Base-by-base conservation (phyloP, 2,888 invertebrate species). In the Tyria jacobaeae region DNA sequence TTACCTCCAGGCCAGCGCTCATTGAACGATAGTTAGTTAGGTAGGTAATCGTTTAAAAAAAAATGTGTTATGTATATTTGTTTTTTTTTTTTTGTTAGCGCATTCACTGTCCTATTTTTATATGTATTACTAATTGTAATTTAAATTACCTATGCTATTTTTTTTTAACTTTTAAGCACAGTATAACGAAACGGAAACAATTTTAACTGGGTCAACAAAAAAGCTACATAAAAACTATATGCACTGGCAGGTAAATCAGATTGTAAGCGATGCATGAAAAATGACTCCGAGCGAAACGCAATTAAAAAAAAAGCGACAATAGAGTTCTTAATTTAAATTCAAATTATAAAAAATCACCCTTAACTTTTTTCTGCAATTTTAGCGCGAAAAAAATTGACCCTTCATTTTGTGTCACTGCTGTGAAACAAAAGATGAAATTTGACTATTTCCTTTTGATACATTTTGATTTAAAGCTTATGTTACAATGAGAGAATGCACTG, bases 261-360 rank as follows among this genome's bases (percentile, higher is more conserved):
- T 89, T 89, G 79, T 84, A 86, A 87, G 88, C 91, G 93, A 94
- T 92, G 93, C 93, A 92, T 94, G 93, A 93, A 92, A 93, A 94
- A 94, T 94, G 91, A 93, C 90, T 91, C 90, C 83, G 64, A 64
- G 70, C 79, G 70, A 71, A 76, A 80, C 84, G 83, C 89, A 91
- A 92, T 92, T 92, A 89, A 91, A 93, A 92, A 91, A 92, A 89
- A 78, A 59, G 56, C 80, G 82, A 92, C 91, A 93, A 92, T 86
- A 81, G 89, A 81, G 74, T 84, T 85, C 82, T 85, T 86, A 87
- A 90, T 89, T 89, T 84, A 87, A 88, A 89, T 90, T 89, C 88
- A 84, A 89, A 89, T 80, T 86, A 81, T 71, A 79, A 86, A 87
- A 86, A 90, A 91, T 53, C 51, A 67, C 73, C 72, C 69, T 70